A percentile compares a stretch with the other conserved stretches of the same genome.
These are phyloP conservation scores for Syrrhaptes paradoxus DNA, from an alignment of 2,113 vertebrate species.

Conservation along the genomic window DNA sequence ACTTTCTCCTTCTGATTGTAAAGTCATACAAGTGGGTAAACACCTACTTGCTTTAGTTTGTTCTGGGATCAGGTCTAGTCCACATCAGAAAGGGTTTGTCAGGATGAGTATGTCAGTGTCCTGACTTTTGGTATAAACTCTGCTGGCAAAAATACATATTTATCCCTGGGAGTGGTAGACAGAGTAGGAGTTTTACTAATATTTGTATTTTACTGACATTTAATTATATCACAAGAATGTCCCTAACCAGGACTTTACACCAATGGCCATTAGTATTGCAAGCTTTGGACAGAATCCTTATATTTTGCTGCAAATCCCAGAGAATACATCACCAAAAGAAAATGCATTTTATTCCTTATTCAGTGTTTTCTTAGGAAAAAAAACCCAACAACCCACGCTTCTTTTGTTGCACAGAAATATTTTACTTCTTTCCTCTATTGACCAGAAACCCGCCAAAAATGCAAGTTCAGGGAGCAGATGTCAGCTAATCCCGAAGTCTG, in stretches of 20 bases:
- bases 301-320: background rate
- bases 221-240: background rate
- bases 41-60: background rate
- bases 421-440: background rate
- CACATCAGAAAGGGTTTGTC: background rate
- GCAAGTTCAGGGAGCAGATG: constrained; percentile 36
- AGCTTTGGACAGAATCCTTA: background rate
- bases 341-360: background rate
- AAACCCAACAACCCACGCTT: background rate
- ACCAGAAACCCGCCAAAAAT: background rate
- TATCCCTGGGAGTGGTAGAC: background rate
- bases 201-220: background rate
- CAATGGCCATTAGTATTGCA: background rate
- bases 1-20: background rate
- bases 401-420: background rate
- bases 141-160: background rate
- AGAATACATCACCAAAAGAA: background rate
- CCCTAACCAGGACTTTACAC: background rate
- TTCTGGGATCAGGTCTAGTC: background rate
- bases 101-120: background rate
- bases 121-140: background rate
- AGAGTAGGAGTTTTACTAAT: background rate
- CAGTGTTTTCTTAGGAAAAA: background rate
- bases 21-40: background rate
- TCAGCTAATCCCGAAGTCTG: constrained; percentile 42